Evolutionary conservation across 2,797 vertebrate species (phyloP).

Genomic region (Malurus leucopterus): DNA sequence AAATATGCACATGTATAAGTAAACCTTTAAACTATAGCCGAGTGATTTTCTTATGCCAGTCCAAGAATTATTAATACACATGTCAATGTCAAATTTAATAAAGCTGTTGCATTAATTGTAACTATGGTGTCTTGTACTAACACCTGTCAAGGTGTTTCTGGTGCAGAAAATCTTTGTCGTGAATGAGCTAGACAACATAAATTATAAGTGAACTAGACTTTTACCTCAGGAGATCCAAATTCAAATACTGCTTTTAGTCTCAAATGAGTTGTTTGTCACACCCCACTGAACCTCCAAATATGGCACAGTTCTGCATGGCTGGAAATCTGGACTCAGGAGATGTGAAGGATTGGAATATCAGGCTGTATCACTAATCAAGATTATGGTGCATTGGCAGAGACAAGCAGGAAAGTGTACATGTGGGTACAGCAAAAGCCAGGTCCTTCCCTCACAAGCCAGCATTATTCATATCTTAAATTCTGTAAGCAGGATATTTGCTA

Average conservation of each 20-base stretch:
- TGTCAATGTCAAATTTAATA: conserved; percentile 55
- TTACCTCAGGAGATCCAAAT: conserved; percentile 43
- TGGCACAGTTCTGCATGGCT: conserved; percentile 42
- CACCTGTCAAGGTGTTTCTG: conserved; percentile 55
- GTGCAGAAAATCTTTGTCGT: conserved; percentile 55
- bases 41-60: conserved; percentile 54
- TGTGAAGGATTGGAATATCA: conserved; percentile 9
- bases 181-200: conserved; percentile 26
- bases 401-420: not conserved
- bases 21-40: conserved; percentile 60
- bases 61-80: conserved; percentile 62
- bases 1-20: conserved; percentile 62
- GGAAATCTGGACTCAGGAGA: conserved; percentile 19
- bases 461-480: not conserved
- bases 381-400: conserved; percentile 23
- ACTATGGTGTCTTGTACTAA: conserved; percentile 20
- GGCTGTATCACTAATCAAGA: conserved; percentile 40
- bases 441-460: not conserved
- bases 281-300: conserved; percentile 45
- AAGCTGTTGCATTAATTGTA: conserved; percentile 50
- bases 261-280: conserved; percentile 54
- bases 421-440: not conserved
- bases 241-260: conserved; percentile 49
- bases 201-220: conserved; percentile 39
- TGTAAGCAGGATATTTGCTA: not conserved